Base-by-base conservation (phyloP, 2,888 invertebrate species). In the Prosapia bicincta region DNA sequence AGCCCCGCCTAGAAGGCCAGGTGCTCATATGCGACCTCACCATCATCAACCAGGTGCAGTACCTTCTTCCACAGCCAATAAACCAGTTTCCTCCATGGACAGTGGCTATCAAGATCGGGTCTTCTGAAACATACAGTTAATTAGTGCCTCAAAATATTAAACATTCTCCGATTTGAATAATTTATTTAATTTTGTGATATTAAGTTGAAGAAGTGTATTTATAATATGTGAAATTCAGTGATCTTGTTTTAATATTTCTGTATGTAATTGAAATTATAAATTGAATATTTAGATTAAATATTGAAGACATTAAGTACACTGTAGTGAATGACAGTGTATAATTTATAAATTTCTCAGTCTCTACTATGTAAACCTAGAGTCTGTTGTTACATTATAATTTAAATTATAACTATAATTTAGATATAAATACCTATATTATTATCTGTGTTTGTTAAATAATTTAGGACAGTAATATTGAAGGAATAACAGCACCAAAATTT, bases 41-140 rank as follows among this genome's bases (percentile, higher is more conserved):
- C 91, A 92, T 80, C 80, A 79, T 66, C 81, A 78, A 54, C 78
- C 77, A n/a, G 79, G 78, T 23, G 77, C 80, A 24, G 79, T 74
- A 20, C 78, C 79, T 78, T 81, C 85, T 81, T 78, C 78, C 1
- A 71, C 79, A 9, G 79, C 79, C 25, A 83, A 84, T 1, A 86
- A 85, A 74, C 82, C 82, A 6, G 79, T 86, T 0, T 82, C 86
- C 5, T 84, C 86, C 38, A 91, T 92, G 81, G 95, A 95, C 82
- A 93, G 93, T 66, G 93, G 94, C 15, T 93, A 95, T 83, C 94
- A 95, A 83, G 95, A 96, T 83, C 85, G 95, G 71, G 95, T 96
- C 77, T 96, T 95, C 86, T 95, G 79, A 80, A 54, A 54, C 54
- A 3, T 20, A 54, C 1, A 20, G 54, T 54, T 54, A 20, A 54